Evolutionary conservation across 2,797 vertebrate genomes (phyloP), one percentile per base, ranked within the genome.

Genomic region (Phrynocephalus vlangalii): DNA sequence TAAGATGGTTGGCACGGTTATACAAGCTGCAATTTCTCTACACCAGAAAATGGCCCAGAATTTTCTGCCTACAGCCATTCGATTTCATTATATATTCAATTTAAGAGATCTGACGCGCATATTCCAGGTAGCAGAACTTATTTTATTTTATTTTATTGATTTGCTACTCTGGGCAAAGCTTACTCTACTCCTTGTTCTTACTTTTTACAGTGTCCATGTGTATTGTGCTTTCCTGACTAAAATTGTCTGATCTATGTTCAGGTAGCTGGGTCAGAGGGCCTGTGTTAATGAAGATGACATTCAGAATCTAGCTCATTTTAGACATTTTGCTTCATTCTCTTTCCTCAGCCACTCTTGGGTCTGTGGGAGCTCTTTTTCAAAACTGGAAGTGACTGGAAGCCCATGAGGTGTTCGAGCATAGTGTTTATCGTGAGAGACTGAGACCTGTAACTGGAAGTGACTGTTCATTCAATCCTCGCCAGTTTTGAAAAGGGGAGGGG

Each of bases 11-110:
- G 95, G 94, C 70, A 96, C 94, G 20, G 92, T 97, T 28, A 84
- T 94, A 80, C 94, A 97, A 96, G 96, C 95, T 85, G 93, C 96
- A 67, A 97, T 97, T 91, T 97, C 94, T 94, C 96, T 99, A 86
- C 96, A 98, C 94, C 96, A 98, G 94, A 98, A 98, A 96, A 97
- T 97, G 95, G 97, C 94, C n/a, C 96, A 97, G 94, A 97, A 97
- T 95, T 98, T 98, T 93, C 96, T 98, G 44, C 96, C 96, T 26
- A 97, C 96, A 22, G 96, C 96, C 48, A 97, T 97, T 88, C 97
- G 96, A 92, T 97, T 98, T 90, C 97, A 96, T 94, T 98, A 97
- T 91, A 96, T 94, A 93, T 98, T 98, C 95, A 96, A 98, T 96
- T 95, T 98, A 88, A 94, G 97, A 91, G 96, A 98, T 93, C 94